Evolutionary conservation across 1,140 invertebrate species (phyloP).

Genomic region (Gonatopus flavifemur): DNA sequence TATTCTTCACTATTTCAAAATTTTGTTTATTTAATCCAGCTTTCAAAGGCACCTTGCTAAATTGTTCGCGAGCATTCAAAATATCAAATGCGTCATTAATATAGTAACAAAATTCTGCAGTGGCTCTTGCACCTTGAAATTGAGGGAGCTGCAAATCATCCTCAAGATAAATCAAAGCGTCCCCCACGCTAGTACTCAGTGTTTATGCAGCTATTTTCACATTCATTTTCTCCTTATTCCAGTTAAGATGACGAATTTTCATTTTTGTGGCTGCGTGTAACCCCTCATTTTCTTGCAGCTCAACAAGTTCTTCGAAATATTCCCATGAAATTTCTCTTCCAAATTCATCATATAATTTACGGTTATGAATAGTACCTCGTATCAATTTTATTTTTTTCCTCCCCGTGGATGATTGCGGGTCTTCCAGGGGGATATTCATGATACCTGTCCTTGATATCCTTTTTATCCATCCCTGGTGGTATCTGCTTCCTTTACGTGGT

Average conservation of each 20-base stretch:
- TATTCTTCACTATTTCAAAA: not conserved
- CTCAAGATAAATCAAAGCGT: constrained; percentile 28
- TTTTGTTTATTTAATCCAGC: constrained; percentile 12
- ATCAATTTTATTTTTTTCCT: too few relatives aligned
- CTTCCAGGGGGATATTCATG: too few relatives aligned
- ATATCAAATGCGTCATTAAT: constrained; percentile 27
- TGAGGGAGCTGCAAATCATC: constrained; percentile 19
- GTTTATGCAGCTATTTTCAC: constrained; percentile 38
- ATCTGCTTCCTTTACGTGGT: too few relatives aligned
- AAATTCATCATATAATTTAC: too few relatives aligned
- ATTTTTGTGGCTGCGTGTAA: constrained; percentile 38
- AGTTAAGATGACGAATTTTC: constrained; percentile 32
- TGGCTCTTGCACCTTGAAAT: constrained; percentile 28
- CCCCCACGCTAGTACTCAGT: constrained; percentile 34
- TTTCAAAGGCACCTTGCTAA: constrained; percentile 17
- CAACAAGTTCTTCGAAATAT: constrained; percentile 29
- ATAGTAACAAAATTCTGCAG: constrained; percentile 25
- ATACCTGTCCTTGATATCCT: too few relatives aligned
- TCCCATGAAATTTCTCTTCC: constrained; percentile 29
- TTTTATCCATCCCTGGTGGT: too few relatives aligned
- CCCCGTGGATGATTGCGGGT: too few relatives aligned
- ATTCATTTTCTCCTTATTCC: constrained; percentile 39
- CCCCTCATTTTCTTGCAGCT: constrained; percentile 30
- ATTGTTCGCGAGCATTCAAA: constrained; percentile 20
- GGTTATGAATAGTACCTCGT: too few relatives aligned